A percentile compares a stretch with the other conserved stretches of the same genome.
These are phyloP conservation scores for Andrena chrysosceles DNA, from an alignment of 2,888 invertebrate species.

Conservation along the genomic window DNA sequence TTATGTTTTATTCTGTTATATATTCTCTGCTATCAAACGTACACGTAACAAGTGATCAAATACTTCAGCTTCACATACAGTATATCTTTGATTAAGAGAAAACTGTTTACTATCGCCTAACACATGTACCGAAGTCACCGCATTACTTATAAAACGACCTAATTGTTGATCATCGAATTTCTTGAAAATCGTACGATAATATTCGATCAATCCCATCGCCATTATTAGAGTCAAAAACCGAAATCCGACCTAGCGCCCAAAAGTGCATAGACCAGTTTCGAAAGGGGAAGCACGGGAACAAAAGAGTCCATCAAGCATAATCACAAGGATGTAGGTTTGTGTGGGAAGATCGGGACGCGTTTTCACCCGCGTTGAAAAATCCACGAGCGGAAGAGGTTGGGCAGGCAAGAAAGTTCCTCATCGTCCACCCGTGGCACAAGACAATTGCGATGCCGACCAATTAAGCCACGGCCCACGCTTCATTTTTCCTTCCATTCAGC, in stretches of 20 bases:
- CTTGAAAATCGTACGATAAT: too few species aligned
- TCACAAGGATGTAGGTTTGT: constrained; percentile 38
- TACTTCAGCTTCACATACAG: too few species aligned
- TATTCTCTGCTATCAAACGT: too few species aligned
- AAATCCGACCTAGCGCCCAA: not conserved
- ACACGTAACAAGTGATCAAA: too few species aligned
- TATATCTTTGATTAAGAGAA: too few species aligned
- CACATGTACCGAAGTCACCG: too few species aligned
- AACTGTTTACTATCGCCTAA: too few species aligned
- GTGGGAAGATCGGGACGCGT: constrained; percentile 65
- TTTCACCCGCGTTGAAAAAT: constrained; percentile 67
- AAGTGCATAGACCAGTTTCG: constrained; percentile 1
- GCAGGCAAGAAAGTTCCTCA: constrained; percentile 68
- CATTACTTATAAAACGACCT: too few species aligned
- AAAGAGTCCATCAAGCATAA: constrained; percentile 35
- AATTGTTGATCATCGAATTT: too few species aligned
- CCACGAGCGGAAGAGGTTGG: constrained; percentile 71
- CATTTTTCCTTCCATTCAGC: constrained; percentile 58
- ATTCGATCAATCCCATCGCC: too few species aligned
- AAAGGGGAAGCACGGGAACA: not conserved
- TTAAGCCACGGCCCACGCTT: constrained; percentile 73
- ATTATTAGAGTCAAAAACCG: too few species aligned
- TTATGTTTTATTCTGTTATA: too few species aligned
- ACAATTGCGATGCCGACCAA: constrained; percentile 71
- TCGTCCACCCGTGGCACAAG: constrained; percentile 53